These are phyloP conservation scores for Rotaria socialis DNA, from an alignment of 2,888 invertebrate species.

Conservation along the genomic window DNA sequence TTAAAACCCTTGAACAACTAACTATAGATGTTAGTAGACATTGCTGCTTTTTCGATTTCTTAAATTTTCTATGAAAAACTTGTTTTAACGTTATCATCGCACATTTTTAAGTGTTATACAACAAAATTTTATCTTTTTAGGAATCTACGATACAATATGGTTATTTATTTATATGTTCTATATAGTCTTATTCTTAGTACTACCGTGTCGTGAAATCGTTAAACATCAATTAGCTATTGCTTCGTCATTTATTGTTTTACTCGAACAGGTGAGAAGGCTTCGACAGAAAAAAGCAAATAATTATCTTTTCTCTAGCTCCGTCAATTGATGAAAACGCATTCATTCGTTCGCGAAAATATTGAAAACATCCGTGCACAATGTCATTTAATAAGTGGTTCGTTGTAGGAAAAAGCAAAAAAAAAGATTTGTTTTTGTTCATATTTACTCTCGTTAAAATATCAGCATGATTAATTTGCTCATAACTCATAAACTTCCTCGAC, in stretches of 20 bases:
- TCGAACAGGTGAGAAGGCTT: conserved; percentile 64
- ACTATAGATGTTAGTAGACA: too few relatives aligned
- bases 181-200: conserved; percentile 54
- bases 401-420: neutral
- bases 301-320: conserved; percentile 65
- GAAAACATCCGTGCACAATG: conserved; percentile 55
- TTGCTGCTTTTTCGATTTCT: too few relatives aligned
- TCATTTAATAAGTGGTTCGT: conserved; percentile 52
- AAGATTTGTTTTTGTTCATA: neutral
- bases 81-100: too few relatives aligned
- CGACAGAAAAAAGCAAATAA: neutral
- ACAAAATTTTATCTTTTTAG: neutral
- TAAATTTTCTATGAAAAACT: too few relatives aligned
- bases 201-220: conserved; percentile 58
- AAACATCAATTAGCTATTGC: conserved; percentile 63
- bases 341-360: conserved; percentile 71
- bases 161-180: conserved; percentile 54
- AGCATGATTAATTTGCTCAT: neutral
- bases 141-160: conserved; percentile 52
- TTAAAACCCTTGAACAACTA: too few relatives aligned
- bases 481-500: neutral
- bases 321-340: conserved; percentile 79
- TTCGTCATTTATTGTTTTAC: conserved; percentile 63
- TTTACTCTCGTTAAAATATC: neutral
- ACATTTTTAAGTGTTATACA: too few relatives aligned